A percentile compares a stretch with the other conserved stretches of the same genome.
phyloP scores from a whole-genome alignment of 2,797 vertebrate species.

The Lacerta bilineata region DNA sequence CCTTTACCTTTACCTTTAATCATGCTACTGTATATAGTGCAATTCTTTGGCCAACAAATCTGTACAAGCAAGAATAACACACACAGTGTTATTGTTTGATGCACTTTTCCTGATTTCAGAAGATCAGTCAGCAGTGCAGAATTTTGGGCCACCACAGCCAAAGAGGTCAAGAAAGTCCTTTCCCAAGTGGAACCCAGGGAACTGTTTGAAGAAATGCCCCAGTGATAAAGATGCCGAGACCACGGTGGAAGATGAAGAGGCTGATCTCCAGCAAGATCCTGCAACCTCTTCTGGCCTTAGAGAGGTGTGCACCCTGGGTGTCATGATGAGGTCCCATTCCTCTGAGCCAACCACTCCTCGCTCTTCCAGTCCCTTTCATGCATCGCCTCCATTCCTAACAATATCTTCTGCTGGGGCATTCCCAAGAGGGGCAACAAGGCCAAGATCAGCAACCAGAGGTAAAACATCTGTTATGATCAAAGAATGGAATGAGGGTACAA shows the following conservation, averaged over 20 bases:
- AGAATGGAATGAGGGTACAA: neutral
- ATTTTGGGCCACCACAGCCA: slow-evolving; percentile 45
- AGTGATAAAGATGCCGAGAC: slow-evolving; percentile 24
- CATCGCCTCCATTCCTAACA: slow-evolving; percentile 37
- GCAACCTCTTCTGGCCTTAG: slow-evolving; percentile 40
- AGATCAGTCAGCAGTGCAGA: slow-evolving; percentile 18
- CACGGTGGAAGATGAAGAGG: fast-evolving
- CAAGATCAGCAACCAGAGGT: slow-evolving; percentile 59
- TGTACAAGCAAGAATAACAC: neutral
- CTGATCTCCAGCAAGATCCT: neutral
- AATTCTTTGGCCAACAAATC: no score
- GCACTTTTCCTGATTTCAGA: slow-evolving; percentile 58
- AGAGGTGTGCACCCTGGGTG: slow-evolving; percentile 45
- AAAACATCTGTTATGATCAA: slow-evolving; percentile 12
- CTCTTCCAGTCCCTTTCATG: slow-evolving; percentile 39
- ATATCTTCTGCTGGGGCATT: slow-evolving; percentile 46
- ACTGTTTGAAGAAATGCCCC: slow-evolving; percentile 18
- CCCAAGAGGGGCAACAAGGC: slow-evolving; percentile 44
- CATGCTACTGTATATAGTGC: no score
- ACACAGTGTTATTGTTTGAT: neutral
- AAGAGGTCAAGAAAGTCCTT: slow-evolving; percentile 76
- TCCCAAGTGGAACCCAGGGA: slow-evolving; percentile 62
- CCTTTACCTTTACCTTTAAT: no score
- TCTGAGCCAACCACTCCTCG: neutral
- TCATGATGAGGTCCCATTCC: fast-evolving